A percentile compares a stretch with the other conserved stretches of the same genome.
These are phyloP conservation scores for Ptychobarbus kaznakovi DNA, from an alignment of 2,797 vertebrate genomes.

Conservation along the genomic window DNA sequence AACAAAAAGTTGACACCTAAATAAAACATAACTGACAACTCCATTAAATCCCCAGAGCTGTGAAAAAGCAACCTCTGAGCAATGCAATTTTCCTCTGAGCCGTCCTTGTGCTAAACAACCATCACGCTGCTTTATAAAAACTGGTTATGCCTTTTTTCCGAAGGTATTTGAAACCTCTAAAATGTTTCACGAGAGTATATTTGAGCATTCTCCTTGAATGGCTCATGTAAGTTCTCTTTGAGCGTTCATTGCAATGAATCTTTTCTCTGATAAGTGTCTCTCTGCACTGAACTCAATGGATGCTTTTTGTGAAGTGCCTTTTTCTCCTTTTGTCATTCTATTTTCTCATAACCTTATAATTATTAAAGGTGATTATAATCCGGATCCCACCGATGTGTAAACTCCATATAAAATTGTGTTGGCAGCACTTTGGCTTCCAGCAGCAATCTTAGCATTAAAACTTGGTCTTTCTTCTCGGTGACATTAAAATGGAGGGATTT, in stretches of 20 bases:
- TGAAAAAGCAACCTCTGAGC: slow-evolving; percentile 22
- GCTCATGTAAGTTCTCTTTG: slow-evolving; percentile 18
- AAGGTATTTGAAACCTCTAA: slow-evolving; percentile 6
- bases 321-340: slow-evolving; percentile 41
- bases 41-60: slow-evolving; percentile 20
- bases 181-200: slow-evolving; percentile 16
- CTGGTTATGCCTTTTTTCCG: not conserved
- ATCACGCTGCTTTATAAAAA: slow-evolving; percentile 24
- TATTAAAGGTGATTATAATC: slow-evolving; percentile 64
- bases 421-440: slow-evolving; percentile 68
- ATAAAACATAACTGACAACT: not conserved
- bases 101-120: slow-evolving; percentile 28
- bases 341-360: slow-evolving; percentile 64
- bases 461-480: slow-evolving; percentile 82
- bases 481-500: slow-evolving; percentile 87
- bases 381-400: slow-evolving; percentile 68
- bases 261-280: not conserved
- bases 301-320: not conserved
- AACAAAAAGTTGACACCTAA: not conserved
- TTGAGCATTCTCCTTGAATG: slow-evolving; percentile 10
- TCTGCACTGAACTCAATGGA: not conserved
- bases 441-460: slow-evolving; percentile 76
- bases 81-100: not conserved
- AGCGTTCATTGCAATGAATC: not conserved
- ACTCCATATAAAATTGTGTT: slow-evolving; percentile 73